These are phyloP conservation scores for Neodon shergylaensis DNA, from an alignment of 2,113 vertebrate genomes.

Conservation along the genomic window DNA sequence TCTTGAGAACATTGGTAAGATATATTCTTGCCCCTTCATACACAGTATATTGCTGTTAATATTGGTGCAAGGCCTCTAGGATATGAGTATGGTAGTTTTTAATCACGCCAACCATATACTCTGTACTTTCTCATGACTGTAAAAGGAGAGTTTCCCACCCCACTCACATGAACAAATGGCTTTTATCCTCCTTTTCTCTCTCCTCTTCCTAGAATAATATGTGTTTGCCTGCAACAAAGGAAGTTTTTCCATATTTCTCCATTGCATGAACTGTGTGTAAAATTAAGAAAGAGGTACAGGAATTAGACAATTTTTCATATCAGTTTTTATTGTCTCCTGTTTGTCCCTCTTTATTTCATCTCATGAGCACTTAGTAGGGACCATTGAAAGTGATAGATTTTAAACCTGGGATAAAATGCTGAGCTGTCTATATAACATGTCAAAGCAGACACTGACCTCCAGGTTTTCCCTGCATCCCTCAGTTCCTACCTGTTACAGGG, in stretches of 20 bases:
- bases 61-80: not conserved
- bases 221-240: not conserved
- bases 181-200: not conserved
- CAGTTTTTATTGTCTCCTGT: not conserved
- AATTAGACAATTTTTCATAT: not conserved
- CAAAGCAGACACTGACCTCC: not conserved
- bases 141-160: not conserved
- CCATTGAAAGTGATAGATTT: not conserved
- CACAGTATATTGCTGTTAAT: not conserved
- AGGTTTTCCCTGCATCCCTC: too few species aligned
- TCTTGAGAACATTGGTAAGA: not conserved
- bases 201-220: not conserved
- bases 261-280: not conserved
- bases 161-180: not conserved
- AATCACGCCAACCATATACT: not conserved
- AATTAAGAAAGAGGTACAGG: not conserved
- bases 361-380: not conserved
- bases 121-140: not conserved
- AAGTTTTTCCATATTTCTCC: not conserved
- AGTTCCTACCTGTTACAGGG: too few species aligned
- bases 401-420: not conserved
- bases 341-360: not conserved
- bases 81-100: not conserved
- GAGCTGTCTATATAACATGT: not conserved
- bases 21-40: not conserved